Base-by-base conservation (phyloP, 2,888 invertebrate genomes). In the Ophion slaviceki region DNA sequence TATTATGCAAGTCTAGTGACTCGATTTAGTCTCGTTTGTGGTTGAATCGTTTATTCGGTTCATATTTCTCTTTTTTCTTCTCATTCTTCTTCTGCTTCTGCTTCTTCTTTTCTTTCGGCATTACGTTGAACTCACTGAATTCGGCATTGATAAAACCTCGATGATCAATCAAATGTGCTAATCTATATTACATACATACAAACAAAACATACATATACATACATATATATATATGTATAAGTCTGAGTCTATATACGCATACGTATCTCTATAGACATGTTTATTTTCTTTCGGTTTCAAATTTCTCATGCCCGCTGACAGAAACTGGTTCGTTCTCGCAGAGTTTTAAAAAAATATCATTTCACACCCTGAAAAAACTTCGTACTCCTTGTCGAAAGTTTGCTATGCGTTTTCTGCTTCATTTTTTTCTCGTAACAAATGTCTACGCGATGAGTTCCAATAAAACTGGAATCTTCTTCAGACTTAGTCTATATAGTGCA, bases 381-480 rank as follows among this genome's bases (percentile, higher is more conserved):
- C 40, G 59, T 76, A 57, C 76, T 67, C 62, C 59, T 62, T 59
- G 72, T 75, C 71, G 40, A 74, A 81, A 72, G 66, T 61, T 85
- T 59, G 36, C 66, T 68, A 62, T 68, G 71, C 53, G 61, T 80
- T 85, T 81, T 86, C 67, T 59, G 6, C 64, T 84, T 47, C 79
- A 80, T 88, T 86, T 64, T 32, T n/a, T 32, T 80, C 87, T 47
- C 88, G 81, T 88, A 87, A 85, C 89, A 91, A 92, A 92, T 92
- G 90, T 92, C 91, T 92, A 91, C 91, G 91, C 90, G 64, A 88
- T 90, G 92, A 86, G 92, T 81, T 93, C 93, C 93, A 93, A 92
- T 93, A 93, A 93, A 93, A 93, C 93, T 93, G 93, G 93, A 93
- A 93, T 91, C 88, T 88, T 80, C 86, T 83, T 87, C 82, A 81